These are phyloP conservation scores for Boleophthalmus pectinirostris DNA, from an alignment of 2,113 vertebrate species.

Conservation along the genomic window DNA sequence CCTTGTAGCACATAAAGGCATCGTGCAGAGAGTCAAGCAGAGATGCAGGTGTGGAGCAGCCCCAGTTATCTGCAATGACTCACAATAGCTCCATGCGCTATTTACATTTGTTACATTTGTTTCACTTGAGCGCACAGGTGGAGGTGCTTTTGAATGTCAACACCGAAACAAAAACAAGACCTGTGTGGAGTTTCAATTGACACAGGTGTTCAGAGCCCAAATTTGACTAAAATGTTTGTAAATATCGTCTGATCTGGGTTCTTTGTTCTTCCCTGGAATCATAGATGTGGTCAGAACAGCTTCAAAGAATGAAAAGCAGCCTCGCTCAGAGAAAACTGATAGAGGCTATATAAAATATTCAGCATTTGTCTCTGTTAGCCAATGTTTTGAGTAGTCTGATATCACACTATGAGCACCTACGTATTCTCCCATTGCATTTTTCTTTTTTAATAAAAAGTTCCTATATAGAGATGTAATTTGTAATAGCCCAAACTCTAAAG, in stretches of 20 bases:
- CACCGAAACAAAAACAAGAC: conserved; percentile 47
- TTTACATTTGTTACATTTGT: conserved; percentile 38
- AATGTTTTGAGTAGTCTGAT: conserved; percentile 45
- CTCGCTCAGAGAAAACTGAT: conserved; percentile 37
- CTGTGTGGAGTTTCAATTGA: conserved; percentile 49
- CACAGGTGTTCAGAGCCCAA: conserved; percentile 23
- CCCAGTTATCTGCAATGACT: conserved; percentile 38
- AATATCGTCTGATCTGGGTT: conserved; percentile 24
- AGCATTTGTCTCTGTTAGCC: conserved; percentile 46
- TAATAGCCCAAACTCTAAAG: conserved; percentile 11
- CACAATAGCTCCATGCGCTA: conserved; percentile 34
- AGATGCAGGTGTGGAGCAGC: conserved; percentile 34
- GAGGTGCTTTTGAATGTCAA: conserved; percentile 56
- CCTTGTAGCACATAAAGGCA: conserved; percentile 1
- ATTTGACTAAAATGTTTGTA: conserved; percentile 39
- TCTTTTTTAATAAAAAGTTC: conserved; percentile 13
- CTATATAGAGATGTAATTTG: conserved; percentile 7
- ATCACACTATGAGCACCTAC: conserved; percentile 32
- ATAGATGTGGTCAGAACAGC: conserved; percentile 15
- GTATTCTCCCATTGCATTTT: conserved; percentile 31
- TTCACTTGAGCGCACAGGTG: conserved; percentile 23
- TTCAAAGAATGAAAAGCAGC: conserved; percentile 46
- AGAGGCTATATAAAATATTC: conserved; percentile 57
- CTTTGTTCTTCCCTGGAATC: conserved; percentile 24
- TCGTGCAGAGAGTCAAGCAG: conserved; percentile 31